phyloP scores from a whole-genome alignment of 2,888 invertebrate species.

The Arge pagana region DNA sequence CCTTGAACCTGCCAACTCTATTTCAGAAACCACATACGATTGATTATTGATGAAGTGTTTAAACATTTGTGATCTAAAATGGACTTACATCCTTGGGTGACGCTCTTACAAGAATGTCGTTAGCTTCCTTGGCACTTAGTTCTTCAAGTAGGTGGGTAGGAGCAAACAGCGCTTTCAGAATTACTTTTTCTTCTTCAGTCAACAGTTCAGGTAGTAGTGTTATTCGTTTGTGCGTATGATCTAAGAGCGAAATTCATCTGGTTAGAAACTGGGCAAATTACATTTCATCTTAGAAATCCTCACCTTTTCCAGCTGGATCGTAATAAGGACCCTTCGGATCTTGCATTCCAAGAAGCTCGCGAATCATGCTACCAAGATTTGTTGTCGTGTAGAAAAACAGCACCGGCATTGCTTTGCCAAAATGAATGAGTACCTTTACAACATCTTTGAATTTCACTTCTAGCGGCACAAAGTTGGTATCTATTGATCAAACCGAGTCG shows the following conservation, averaged over 20 bases:
- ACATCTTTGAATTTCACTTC: constrained; percentile 73
- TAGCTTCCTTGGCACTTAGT: constrained; percentile 75
- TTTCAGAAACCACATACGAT: constrained; percentile 9
- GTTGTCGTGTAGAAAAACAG: constrained; percentile 79
- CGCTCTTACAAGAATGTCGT: constrained; percentile 78
- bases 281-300: constrained; percentile 17
- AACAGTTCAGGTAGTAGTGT: constrained; percentile 75
- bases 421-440: constrained; percentile 76
- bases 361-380: constrained; percentile 70
- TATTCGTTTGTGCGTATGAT: constrained; percentile 74
- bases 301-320: constrained; percentile 62
- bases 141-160: constrained; percentile 67
- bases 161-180: constrained; percentile 69
- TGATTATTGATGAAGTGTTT: constrained; percentile 8
- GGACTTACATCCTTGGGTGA: constrained; percentile 65
- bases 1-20: constrained; percentile 36
- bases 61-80: not conserved
- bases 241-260: constrained; percentile 41
- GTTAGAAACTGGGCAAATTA: not conserved
- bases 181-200: constrained; percentile 67
- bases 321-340: constrained; percentile 60
- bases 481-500: constrained; percentile 33
- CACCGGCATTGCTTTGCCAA: constrained; percentile 76
- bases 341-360: constrained; percentile 73
- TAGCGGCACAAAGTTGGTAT: constrained; percentile 61